Evolutionary conservation across 2,797 vertebrate genomes (phyloP), one percentile per base, ranked within the genome.

Genomic region (Syncerus caffer): DNA sequence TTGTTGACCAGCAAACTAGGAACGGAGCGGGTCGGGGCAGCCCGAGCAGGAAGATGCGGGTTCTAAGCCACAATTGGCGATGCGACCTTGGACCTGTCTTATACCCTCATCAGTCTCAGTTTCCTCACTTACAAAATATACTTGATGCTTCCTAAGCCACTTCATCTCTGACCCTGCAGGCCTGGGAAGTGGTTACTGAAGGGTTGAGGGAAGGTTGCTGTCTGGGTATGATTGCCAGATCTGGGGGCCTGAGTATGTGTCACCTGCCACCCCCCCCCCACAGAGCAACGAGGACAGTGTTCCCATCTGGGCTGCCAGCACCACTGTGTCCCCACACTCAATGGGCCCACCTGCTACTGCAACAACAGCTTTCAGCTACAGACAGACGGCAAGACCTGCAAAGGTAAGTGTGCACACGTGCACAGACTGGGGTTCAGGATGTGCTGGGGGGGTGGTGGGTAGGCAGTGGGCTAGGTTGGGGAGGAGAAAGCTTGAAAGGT

Each of bases 281-380:
- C 98, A 99, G 99, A 99, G 47, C 99, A 99, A 76, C 96, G 98
- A 64, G 97, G 98, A 84, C 99, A 99, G 98, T 99, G 99, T 98
- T 98, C 98, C 2, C 98, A 98, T 0, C 98, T 99, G 97, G 98
- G 94, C 51, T 99, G 99, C 98, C 99, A 99, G 98, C 99, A 99
- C 98, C 98, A 99, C 98, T 99, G 99, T 16, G 99, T 99, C 2
- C 99, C 99, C 6, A 99, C 99, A 5, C 98, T 99, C 25, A 98
- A 97, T 0, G 99, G 99, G 21, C 99, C 99, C 3, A 98, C 98
- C 95, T 99, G 99, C 98, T 99, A 99, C 99, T 99, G 99, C 98
- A 98, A 98, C 98, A 98, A 89, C 85, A 99, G 99, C 96, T 99
- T 99, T 95, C 99, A 99, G 97, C 99, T 99, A 12, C 99, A 99